Base-by-base conservation (phyloP, 37 sponge, comb jelly and placozoan species). In the Cliona cf. orientalis region DNA sequence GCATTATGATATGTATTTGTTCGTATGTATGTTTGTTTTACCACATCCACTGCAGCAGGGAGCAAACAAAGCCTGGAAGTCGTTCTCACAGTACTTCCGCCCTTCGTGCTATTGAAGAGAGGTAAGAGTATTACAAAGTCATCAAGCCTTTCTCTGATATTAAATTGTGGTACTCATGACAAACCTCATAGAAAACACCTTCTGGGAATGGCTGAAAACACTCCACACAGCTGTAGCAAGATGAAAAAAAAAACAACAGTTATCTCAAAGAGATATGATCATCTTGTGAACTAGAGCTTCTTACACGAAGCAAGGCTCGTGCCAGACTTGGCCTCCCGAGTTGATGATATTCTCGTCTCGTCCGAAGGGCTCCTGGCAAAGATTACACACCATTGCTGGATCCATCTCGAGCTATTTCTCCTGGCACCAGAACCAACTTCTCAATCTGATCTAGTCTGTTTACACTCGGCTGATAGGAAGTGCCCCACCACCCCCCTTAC, bases 141-240 rank as follows among this genome's bases (percentile, higher is more conserved):
- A 58, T 9, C 37, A 37, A 28, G 5, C 25, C 53, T n/a, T n/a
- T n/a, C n/a, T n/a, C n/a, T n/a, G n/a, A n/a, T n/a, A n/a, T n/a
- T n/a, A n/a, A n/a, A n/a, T n/a, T n/a, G n/a, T n/a, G n/a, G n/a
- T n/a, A n/a, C n/a, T n/a, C n/a, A n/a, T n/a, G n/a, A n/a, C n/a
- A n/a, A 74, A 95, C 96, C 89, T 99, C 97, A 80, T 89, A 99
- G 82, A 97, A 99, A 0, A 91, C 83, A 28, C 95, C 97, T 0
- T 99, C 94, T 25, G 91, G 93, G 59, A 99, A 99, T 33, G 97
- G 99, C 57, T 95, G 95, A 42, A 99, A 95, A 49, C 99, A 99
- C 87, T 99, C 97, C n/a, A 92, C 97, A 75, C 97, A 97, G 0
- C 95, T 95, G 32, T 5, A 41, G 35, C 36, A 21, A 38, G 34